These are phyloP conservation scores for Pagrus major DNA, from an alignment of 2,113 vertebrate genomes.

Conservation along the genomic window DNA sequence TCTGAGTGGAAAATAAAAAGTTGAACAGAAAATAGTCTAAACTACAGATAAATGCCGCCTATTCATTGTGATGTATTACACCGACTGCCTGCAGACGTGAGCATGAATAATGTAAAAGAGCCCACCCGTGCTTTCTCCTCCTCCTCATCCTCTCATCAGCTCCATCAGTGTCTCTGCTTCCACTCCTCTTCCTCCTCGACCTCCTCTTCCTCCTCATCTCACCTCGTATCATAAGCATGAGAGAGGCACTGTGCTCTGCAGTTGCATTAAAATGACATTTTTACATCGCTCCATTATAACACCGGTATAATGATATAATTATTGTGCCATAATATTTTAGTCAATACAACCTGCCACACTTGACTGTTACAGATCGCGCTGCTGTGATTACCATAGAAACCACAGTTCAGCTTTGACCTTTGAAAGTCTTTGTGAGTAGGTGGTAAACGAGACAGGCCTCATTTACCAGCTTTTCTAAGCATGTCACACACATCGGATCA, in stretches of 20 bases:
- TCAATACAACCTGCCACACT: constrained; percentile 16
- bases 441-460: constrained; percentile 13
- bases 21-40: neutral
- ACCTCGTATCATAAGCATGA: neutral
- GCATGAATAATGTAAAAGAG: constrained; percentile 2
- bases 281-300: neutral
- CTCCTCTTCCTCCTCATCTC: constrained; percentile 36
- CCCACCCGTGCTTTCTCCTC: constrained; percentile 15
- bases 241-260: neutral
- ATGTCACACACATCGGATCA: constrained; percentile 10
- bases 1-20: neutral
- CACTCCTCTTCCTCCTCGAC: constrained; percentile 7
- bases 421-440: constrained; percentile 28
- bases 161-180: constrained; percentile 2
- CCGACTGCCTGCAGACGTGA: neutral
- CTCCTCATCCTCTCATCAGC: neutral
- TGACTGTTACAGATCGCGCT: constrained; percentile 26
- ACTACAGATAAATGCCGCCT: neutral
- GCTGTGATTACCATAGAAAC: constrained; percentile 35
- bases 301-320: constrained; percentile 5
- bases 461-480: constrained; percentile 42
- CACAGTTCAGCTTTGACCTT: constrained; percentile 46
- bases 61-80: constrained; percentile 13
- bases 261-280: constrained; percentile 12
- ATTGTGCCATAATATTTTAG: constrained; percentile 9